Base-by-base conservation (phyloP, 2,113 vertebrate genomes). In the Pungitius pungitius region DNA sequence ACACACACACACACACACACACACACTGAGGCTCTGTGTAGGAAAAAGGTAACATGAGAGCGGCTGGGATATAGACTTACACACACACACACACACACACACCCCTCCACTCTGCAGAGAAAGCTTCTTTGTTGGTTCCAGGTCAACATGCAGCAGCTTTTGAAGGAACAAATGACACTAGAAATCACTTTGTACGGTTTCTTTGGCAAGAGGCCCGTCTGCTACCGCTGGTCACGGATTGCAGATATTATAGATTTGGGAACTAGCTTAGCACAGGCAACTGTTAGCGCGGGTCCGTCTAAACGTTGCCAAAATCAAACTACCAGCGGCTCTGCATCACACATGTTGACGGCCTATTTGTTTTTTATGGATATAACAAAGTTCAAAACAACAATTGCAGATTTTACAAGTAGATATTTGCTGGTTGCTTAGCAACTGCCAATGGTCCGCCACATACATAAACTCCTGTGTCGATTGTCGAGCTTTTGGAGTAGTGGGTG, bases 1-100 rank as follows among this genome's bases (percentile, higher is more conserved):
- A 18, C 5, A 8, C 33, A 39, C 8, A 72, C 43, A 71, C n/a
- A n/a, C 4, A 22, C 6, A 30, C 8, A 18, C 5, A 8, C 33
- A 39, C 8, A 72, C 43, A 71, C n/a, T 40, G 66, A 42, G 51
- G 20, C 39, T 72, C 71, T 67, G 78, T 82, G 65, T 66, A 40
- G 71, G 52, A 52, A 61, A 49, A 42, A 66, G 73, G 79, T 78
- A 88, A 88, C 80, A 4, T 54, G 87, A 88, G 79, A 73, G 42
- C 1, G 11, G 60, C 30, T 3, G 20, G 72, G 60, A 65, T 78
- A 56, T 83, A 62, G 24, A 27, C 76, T 71, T 73, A 55, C 80
- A 43, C 69, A 24, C 66, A 67, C 77, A 64, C 65, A 61, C 22
- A 30, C 30, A 30, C 30, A 30, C 30, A 30, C 30, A 30, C 30